Evolutionary conservation across 2,797 vertebrate species (phyloP), one percentile per base, ranked within the genome.

Genomic region (Sardinella longiceps): DNA sequence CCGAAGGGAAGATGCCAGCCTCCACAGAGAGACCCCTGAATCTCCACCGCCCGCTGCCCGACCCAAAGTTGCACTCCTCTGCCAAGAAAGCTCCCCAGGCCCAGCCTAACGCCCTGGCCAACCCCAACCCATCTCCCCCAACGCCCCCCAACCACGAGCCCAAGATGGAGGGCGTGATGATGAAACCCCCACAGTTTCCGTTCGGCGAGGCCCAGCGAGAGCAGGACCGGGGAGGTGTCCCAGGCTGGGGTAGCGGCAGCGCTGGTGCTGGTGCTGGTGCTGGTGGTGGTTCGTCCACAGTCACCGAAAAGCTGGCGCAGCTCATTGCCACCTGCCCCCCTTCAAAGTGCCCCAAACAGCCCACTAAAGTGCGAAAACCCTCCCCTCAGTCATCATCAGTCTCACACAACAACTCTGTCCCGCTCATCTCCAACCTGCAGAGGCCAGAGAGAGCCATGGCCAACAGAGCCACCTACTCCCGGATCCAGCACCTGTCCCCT

Each of bases 281-380:
- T 89, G n/a, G 58, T 7, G 58, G 50, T 1, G 51, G 96, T 89
- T 90, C 96, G n/a, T 95, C 97, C 46, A 97, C 96, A 0, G 97
- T 99, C 82, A 98, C 97, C 33, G 98, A 99, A 88, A 99, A 99
- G 91, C 92, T 99, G 89, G 97, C 98, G 86, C 97, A 98, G 82
- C 97, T 99, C 81, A 99, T 99, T 90, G 97, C 97, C 53, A 99
- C 96, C 84, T 99, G 98, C 90, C 98, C 98, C 82, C 97, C 97
- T 84, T 95, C 97, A 86, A 99, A 99, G 95, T 97, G 96, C 94
- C 96, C 97, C 91, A 99, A 98, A 92, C 70, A 77, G 70, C 93
- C 94, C 46, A 48, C 46, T 50, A 99, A 98, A 95, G 93, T 94
- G 77, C 81, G 90, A 81, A 96, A 96, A 87, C 88, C 82, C 46